Evolutionary conservation across 2,797 vertebrate genomes (phyloP), one percentile per base, ranked within the genome.

Genomic region (Pangasius krempfi): DNA sequence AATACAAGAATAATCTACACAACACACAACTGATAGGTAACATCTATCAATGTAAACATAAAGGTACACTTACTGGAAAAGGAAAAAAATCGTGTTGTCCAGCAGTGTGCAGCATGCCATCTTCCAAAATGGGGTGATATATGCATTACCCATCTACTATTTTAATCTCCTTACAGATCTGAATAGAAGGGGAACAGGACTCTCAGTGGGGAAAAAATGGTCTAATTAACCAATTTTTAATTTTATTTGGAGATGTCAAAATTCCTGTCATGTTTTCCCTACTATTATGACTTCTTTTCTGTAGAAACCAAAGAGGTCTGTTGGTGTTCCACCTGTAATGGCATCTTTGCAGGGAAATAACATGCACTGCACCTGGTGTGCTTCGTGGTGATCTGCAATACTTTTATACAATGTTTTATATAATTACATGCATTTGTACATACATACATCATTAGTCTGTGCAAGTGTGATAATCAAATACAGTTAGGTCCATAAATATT

Each of bases 291-390:
- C 37, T 47, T 44, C 14, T 37, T 5, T 70, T 70, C 70, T 50
- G 18, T 47, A 47, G 40, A 72, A 40, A 40, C 37, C 72, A 25
- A 27, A 44, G 47, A 52, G 44, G 33, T 72, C 68, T 72, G 33
- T 52, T 76, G 20, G 30, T 73, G 25, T 75, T 50, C 14, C 47
- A 50, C 5, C 14, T 79, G 73, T n/a, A 76, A 76, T 79, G 13
- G 76, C 50, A 79, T 50, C 73, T 76, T 25, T 79, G 76, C 50
- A 52, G n/a, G 47, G 47, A 78, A 54, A 54, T 78, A 50, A n/a
- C 6, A 8, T 79, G 20, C 73, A 76, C 40, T 5, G 5, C 44
- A 14, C 50, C 47, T 79, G 16, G 50, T 8, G 27, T 54, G 50
- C n/a, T 79, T 73, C 70, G 40, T 73, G 20, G 37, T 20, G 37